Conservation (phyloP, 2,797 vertebrate species). For the Capromys pilorides region DNA sequence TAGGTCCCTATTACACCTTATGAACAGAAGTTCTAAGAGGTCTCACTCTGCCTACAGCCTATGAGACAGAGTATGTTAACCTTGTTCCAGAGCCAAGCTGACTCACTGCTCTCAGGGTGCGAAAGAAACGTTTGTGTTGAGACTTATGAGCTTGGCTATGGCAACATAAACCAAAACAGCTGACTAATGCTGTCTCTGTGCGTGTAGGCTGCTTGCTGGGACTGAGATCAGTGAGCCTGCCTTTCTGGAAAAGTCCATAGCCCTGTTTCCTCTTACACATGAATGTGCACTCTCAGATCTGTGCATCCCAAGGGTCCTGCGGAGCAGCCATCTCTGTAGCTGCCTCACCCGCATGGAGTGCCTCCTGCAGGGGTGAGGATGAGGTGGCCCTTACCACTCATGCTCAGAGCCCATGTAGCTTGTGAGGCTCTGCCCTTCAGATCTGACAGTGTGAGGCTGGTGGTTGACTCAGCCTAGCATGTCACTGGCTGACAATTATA, state of each 20-base stretch:
- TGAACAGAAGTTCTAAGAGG: not conserved
- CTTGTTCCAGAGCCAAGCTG: not conserved
- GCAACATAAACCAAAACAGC: not conserved
- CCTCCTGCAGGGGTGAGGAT: not conserved
- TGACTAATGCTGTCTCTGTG: not conserved
- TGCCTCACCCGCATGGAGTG: not conserved
- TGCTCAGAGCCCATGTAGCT: not conserved
- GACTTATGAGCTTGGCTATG: not conserved
- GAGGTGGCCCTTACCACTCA: not conserved
- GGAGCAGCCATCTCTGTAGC: not conserved
- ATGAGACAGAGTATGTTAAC: not conserved
- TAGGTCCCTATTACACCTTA: not conserved
- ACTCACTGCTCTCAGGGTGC: not conserved
- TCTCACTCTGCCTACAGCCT: not conserved
- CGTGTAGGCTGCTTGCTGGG: rapidly evolving
- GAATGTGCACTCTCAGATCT: not conserved
- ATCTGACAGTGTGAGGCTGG: not conserved
- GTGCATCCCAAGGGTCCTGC: not conserved
- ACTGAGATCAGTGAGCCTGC: not conserved
- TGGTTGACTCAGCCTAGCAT: not conserved
- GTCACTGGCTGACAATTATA: not conserved
- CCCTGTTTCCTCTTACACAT: rapidly evolving
- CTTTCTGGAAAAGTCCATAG: not conserved
- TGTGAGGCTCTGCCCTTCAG: not conserved
- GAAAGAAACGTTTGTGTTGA: not conserved